Evolutionary conservation across 1,140 invertebrate species (phyloP).

Genomic region (Thalassaphorura encarpata): DNA sequence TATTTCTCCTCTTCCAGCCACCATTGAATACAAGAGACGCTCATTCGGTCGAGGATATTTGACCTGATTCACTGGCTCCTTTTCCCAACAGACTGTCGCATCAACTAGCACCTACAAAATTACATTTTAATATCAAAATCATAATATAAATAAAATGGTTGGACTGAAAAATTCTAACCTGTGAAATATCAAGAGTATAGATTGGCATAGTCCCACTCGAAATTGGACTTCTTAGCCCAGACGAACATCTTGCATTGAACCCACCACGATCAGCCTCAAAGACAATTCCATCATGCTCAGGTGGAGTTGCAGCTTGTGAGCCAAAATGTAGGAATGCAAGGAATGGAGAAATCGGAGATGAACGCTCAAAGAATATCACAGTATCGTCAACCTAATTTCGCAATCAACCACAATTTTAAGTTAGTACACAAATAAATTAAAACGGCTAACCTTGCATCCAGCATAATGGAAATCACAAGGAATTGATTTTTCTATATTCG

Average conservation of each 20-base stretch:
- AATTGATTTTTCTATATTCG: slow-evolving; percentile 43
- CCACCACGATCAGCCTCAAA: slow-evolving; percentile 20
- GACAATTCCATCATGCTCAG: slow-evolving; percentile 12
- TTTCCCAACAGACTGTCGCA: slow-evolving; percentile 29
- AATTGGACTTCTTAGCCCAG: slow-evolving; percentile 16
- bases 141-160: too few species aligned
- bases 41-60: slow-evolving; percentile 58
- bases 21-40: slow-evolving; percentile 77
- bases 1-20: slow-evolving; percentile 78
- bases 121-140: too few species aligned
- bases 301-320: neutral
- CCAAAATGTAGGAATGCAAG: slow-evolving; percentile 30
- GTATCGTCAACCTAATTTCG: slow-evolving; percentile 17
- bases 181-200: slow-evolving; percentile 28
- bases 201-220: slow-evolving; percentile 22
- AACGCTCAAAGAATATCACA: slow-evolving; percentile 26
- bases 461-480: slow-evolving; percentile 48
- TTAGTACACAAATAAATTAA: neutral
- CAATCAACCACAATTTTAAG: slow-evolving; percentile 3
- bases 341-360: slow-evolving; percentile 28
- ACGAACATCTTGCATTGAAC: slow-evolving; percentile 23
- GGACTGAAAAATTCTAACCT: too few species aligned
- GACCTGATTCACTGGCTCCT: slow-evolving; percentile 16
- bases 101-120: slow-evolving; percentile 28
- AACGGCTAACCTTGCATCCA: slow-evolving; percentile 65